Evolutionary conservation across 2,888 invertebrate species (phyloP).

Genomic region (Timema podura): DNA sequence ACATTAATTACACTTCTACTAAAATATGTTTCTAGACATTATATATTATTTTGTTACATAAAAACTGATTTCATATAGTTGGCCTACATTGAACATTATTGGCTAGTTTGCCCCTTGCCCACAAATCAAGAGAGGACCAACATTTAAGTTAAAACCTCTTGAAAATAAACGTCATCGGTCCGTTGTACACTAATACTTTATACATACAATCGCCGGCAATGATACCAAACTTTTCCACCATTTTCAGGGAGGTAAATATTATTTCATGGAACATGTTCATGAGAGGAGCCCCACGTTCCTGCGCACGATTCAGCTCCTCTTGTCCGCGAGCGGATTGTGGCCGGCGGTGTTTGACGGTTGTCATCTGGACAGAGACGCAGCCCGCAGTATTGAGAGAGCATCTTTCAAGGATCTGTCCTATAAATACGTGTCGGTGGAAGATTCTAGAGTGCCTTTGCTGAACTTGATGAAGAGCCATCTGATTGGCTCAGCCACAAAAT

Average conservation of each 20-base stretch:
- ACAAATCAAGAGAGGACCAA: too few species aligned
- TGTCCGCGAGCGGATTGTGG: neutral
- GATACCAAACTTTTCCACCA: neutral
- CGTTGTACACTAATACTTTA: too few species aligned
- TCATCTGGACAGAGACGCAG: neutral
- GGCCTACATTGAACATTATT: too few species aligned
- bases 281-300: neutral
- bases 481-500: neutral
- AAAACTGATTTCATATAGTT: too few species aligned
- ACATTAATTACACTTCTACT: too few species aligned
- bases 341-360: neutral
- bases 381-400: neutral
- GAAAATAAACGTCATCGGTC: too few species aligned
- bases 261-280: slow-evolving; percentile 8
- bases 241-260: slow-evolving; percentile 13
- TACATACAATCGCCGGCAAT: too few species aligned
- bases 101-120: too few species aligned
- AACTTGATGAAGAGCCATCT: neutral
- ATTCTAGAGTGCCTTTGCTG: neutral
- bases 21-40: too few species aligned
- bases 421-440: neutral
- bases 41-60: too few species aligned
- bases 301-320: neutral
- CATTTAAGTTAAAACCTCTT: too few species aligned
- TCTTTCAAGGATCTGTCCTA: neutral